Evolutionary conservation across 2,888 invertebrate species (phyloP), one percentile per base, ranked within the genome.

Genomic region (Coenonympha arcania): DNA sequence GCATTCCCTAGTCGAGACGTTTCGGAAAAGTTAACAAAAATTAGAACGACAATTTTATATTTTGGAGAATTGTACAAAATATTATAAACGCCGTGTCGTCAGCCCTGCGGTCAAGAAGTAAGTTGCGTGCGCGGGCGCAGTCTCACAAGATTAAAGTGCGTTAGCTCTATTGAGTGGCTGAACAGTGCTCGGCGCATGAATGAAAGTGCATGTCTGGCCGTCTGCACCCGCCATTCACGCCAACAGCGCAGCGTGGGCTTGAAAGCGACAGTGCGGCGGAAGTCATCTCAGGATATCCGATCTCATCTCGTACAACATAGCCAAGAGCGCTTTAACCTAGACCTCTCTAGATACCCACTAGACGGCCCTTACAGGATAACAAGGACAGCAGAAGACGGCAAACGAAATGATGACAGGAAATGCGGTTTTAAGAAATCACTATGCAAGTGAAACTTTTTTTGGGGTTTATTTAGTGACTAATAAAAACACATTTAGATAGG

Each of bases 131-230:
- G 71, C 66, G 31, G 46, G 48, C 57, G 56, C 53, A 60, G 75
- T 70, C 74, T 73, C 71, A 64, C 59, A 63, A 74, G 83, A 83
- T 84, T 84, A 84, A 57, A 78, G 81, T 78, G 71, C 83, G 70
- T 83, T 81, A 77, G 68, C 75, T 69, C 66, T 68, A 71, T 71
- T 73, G 66, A 69, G 59, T 28, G 41, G 42, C 20, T 31, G 43
- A 13, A 31, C 20, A 20, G 8, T n/a, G 20, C 11, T n/a, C 61
- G 61, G 62, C 52, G 56, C 54, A 54, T 76, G 72, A 77, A 79
- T 80, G 76, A 76, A 75, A 79, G 75, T 76, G 74, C 75, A 73
- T 62, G 61, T 55, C 62, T n/a, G 65, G 63, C 60, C 48, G 55
- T 51, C 51, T 57, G 60, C 52, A n/a, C 15, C 24, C 4, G 39